Conservation (phyloP, 1,140 invertebrate genomes). For the Philotrypesis tridentata region DNA sequence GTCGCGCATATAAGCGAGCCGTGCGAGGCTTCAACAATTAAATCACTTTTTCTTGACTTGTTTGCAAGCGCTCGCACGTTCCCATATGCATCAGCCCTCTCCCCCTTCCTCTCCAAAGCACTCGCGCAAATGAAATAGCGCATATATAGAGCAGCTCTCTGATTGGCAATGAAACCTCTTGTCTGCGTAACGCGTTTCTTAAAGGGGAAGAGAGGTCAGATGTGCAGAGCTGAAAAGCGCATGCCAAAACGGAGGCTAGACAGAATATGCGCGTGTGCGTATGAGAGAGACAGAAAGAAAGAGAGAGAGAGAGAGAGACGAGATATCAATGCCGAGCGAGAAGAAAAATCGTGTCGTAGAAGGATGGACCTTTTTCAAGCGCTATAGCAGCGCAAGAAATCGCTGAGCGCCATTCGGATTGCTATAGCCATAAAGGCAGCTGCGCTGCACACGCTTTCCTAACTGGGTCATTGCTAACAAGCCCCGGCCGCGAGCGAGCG, state of each 20-base stretch:
- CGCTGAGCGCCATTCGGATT: conserved; percentile 54
- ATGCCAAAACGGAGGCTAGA: neutral
- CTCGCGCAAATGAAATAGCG: conserved; percentile 22
- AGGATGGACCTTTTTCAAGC: conserved; percentile 9
- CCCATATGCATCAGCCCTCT: neutral
- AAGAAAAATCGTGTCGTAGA: neutral
- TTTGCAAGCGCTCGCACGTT: neutral
- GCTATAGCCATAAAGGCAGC: conserved; percentile 59
- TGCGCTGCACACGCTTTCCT: conserved; percentile 48
- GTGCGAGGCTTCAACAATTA: conserved; percentile 38
- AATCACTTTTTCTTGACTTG: conserved; percentile 23
- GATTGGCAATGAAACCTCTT: conserved; percentile 36
- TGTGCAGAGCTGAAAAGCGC: neutral
- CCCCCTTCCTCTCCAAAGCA: neutral
- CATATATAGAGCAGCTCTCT: neutral
- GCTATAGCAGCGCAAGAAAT: neutral
- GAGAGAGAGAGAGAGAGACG: neutral
- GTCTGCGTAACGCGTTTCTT: neutral
- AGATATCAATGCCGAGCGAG: neutral
- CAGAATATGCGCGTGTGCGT: too few species aligned
- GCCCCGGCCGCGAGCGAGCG: conserved; percentile 27
- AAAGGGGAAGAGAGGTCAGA: neutral
- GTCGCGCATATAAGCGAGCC: neutral
- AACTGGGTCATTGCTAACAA: conserved; percentile 69
- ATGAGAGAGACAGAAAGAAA: neutral